Base-by-base conservation (phyloP, 2,113 vertebrate genomes). In the Percina caprodes region DNA sequence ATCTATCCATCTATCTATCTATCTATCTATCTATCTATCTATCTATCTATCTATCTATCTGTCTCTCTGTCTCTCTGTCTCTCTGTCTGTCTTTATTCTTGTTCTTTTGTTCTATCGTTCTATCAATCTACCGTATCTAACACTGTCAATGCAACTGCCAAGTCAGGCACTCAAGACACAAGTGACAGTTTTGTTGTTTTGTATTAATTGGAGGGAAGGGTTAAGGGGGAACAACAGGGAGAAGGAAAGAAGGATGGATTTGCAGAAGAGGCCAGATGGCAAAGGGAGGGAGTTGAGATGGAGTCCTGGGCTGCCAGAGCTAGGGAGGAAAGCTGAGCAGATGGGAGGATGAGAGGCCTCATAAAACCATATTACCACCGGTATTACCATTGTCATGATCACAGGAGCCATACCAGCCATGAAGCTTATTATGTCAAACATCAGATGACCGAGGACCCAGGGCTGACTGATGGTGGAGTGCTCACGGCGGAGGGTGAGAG, bases 281-380 rank as follows among this genome's bases (percentile, higher is more conserved):
- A 13, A 56, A 79, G 85, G 71, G 66, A 61, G 79, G 65, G 82
- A 83, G 88, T 76, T 88, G 82, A 90, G 80, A 89, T 86, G 82
- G 79, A 78, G 80, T 86, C 90, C 67, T 49, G 85, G 77, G 79
- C 73, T 86, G 87, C 79, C 78, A 74, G 74, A 79, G 84, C 80
- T 84, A 60, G 51, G 69, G 69, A 89, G 89, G 71, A 87, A 85
- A 85, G 56, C 65, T 16, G 80, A 92, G 81, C 92, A 94, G 93
- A 93, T 93, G 93, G 92, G 80, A 82, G 83, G 79, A 92, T 89
- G 89, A 92, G 88, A 90, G 79, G 89, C 88, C 79, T 91, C 90
- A 93, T 94, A 91, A 94, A 94, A 94, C 87, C 90, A 90, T 86
- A 93, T 93, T 92, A 93, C 77, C 87, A 74, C 69, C 59, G 61